Evolutionary conservation across 2,888 invertebrate genomes (phyloP), one percentile per base, ranked within the genome.

Genomic region (Emmelina monodactyla): DNA sequence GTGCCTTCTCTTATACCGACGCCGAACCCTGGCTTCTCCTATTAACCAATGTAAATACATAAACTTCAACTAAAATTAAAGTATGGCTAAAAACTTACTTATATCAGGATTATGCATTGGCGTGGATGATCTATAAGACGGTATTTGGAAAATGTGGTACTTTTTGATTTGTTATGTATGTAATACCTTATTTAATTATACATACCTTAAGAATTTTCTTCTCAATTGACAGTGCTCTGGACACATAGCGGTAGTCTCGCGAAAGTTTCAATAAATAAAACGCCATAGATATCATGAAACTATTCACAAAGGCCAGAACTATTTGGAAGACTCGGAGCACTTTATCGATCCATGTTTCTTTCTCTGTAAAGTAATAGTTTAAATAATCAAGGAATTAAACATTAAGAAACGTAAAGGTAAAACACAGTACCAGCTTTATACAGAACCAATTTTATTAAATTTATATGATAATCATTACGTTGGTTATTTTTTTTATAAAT

Each of bases 211-310:
- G 72, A 37, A 85, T 73, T 64, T 88, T 91, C 73, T 97, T 97
- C 61, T 99, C 98, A 40, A 88, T 85, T 0, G 89, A 87, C 35
- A 99, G 83, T 16, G 94, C 91, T 47, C 88, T 88, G 14, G 97
- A 91, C 0, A 99, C 94, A 62, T 95, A 96, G 56, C 98, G 86
- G 71, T 97, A 97, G 67, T 98, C 97, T 35, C 91, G 84, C 0
- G 98, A 98, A 52, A 92, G 88, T 50, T 84, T 85, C 79, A 97
- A 94, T 37, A 97, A 78, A 50, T 89, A 86, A 35, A 85, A 85
- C 2, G 94, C 95, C 34, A 92, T 57, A 14, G 93, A 91, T 34
- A 94, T 89, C 63, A 97, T 83, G 4, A 86, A 61, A 51, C 93
- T 92, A 44, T 88, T 87, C 36, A 93, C 62, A 50, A 95, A 87